Conservation (phyloP, 2,113 vertebrate genomes). For the human (Homo sapiens) region GRCh38 chr2:217538501-217539000, state of each 20-base stretch:
- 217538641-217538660: not conserved
- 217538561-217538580: not conserved
- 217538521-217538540: not conserved
- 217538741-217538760: constrained; percentile 12
- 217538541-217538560: not conserved
- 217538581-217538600: not conserved
- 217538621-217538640: not conserved
- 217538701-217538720: not conserved
- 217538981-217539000: constrained; percentile 50
- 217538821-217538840: constrained; percentile 73
- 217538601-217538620: constrained; percentile 20
- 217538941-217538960: constrained; percentile 59
- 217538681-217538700: not conserved
- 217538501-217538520: not conserved
- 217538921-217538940: constrained; percentile 63
- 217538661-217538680: not conserved
- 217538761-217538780: constrained; percentile 58
- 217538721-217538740: not conserved
- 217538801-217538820: constrained; percentile 34
- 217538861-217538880: constrained; percentile 50
- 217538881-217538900: constrained; percentile 53
- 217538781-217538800: constrained; percentile 79
- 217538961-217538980: constrained; percentile 50
- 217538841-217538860: constrained; percentile 12
- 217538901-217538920: constrained; percentile 72